phyloP scores from a whole-genome alignment of 2,888 invertebrate genomes.

The Linnaemya vulpina region DNA sequence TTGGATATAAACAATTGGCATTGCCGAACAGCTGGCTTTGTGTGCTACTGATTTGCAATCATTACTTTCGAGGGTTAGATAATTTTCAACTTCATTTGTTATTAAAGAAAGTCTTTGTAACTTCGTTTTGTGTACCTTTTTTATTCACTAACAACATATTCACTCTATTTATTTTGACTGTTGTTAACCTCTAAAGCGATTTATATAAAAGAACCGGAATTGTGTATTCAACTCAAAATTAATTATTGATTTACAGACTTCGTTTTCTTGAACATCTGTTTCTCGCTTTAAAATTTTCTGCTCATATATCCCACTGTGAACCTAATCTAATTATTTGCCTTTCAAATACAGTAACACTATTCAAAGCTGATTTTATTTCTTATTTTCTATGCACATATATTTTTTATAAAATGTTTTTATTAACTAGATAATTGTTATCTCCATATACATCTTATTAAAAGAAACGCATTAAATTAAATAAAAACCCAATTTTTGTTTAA shows the following conservation, averaged over 20 bases:
- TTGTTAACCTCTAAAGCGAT: too few species aligned
- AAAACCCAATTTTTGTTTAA: slow-evolving; percentile 43
- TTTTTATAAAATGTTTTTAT: slow-evolving; percentile 6
- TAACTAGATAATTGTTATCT: slow-evolving; percentile 44
- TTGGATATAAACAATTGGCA: too few species aligned
- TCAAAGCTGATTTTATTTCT: slow-evolving; percentile 5
- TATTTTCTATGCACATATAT: not conserved
- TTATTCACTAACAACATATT: too few species aligned
- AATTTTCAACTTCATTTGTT: too few species aligned
- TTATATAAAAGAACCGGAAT: too few species aligned
- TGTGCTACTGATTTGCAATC: too few species aligned
- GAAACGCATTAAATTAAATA: slow-evolving; percentile 61
- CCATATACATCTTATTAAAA: slow-evolving; percentile 60
- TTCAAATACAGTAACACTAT: not conserved
- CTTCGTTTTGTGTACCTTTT: too few species aligned
- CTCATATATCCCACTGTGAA: not conserved
- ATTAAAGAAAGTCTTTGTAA: too few species aligned
- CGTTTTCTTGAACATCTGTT: not conserved
- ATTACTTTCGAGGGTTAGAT: too few species aligned
- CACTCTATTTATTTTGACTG: too few species aligned
- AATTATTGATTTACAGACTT: not conserved
- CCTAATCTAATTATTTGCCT: slow-evolving; percentile 12
- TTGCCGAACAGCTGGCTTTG: too few species aligned
- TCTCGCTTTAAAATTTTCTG: not conserved
- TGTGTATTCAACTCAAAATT: too few species aligned